Conservation (phyloP, 2,113 vertebrate species). For the Zootoca vivipara region DNA sequence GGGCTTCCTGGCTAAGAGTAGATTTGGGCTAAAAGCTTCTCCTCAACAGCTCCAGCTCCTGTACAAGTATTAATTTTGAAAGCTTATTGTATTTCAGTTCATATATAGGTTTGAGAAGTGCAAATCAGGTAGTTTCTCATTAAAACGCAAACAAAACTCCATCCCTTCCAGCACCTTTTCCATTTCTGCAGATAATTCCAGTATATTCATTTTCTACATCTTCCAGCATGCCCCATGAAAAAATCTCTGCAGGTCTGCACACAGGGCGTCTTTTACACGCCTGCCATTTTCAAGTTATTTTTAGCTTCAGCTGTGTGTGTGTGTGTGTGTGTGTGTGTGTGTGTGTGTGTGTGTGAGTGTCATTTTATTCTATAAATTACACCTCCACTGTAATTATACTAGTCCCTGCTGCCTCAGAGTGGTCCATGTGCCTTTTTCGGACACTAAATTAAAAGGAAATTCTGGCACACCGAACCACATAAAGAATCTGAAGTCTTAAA, state of each 20-base stretch:
- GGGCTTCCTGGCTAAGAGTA: neutral
- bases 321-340: neutral
- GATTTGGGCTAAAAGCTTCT: neutral
- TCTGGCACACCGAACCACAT: conserved; percentile 70
- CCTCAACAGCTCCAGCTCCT: too few relatives aligned
- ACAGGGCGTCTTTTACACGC: neutral
- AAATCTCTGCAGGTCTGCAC: conserved; percentile 15
- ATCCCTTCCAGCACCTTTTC: neutral
- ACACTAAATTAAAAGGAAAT: conserved; percentile 75
- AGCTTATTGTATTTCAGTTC: too few relatives aligned
- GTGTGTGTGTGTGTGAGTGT: neutral
- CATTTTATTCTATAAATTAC: conserved; percentile 50
- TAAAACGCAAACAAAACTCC: neutral
- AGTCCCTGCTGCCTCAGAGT: conserved; percentile 40
- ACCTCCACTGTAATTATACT: conserved; percentile 66
- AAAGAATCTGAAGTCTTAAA: conserved; percentile 60
- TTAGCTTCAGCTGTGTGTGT: conserved; percentile 39
- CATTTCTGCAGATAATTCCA: accelerated
- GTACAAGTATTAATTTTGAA: too few relatives aligned
- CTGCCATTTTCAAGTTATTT: conserved; percentile 54
- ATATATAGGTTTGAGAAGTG: too few relatives aligned
- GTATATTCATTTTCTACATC: neutral
- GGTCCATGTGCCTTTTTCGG: conserved; percentile 54
- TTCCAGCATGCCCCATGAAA: neutral
- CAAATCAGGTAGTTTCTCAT: too few relatives aligned